Base-by-base conservation (phyloP, 2,888 invertebrate genomes). In the Oxycera nigricornis region DNA sequence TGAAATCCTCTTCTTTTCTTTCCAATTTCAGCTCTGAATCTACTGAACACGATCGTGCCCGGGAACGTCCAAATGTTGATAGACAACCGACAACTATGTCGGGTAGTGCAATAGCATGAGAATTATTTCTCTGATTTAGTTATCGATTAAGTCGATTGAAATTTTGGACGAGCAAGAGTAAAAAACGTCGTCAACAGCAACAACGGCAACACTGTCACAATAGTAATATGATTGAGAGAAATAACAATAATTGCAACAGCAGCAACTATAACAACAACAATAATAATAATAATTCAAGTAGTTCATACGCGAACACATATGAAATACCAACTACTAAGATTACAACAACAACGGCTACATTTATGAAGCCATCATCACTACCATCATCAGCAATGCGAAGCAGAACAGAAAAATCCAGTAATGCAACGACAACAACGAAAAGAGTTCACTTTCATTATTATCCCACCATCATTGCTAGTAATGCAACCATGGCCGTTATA, bases 121-220 rank as follows among this genome's bases (percentile, higher is more conserved):
- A 85, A 84, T 85, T 85, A 84, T 85, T 85, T 85, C 86, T 85
- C 85, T 85, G 85, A 85, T 85, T 85, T 85, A 84, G 85, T 86
- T 85, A 81, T 81, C 82, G 75, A 77, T 75, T 77, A 68, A 72
- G 62, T 72, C 75, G 72, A 73, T 75, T 72, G 39, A 70, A 73
- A 74, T 72, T 76, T 76, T 76, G 75, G 77, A 75, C 73, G 72
- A 77, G 41, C 50, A 74, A 74, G 24, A 17, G 28, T 31, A 26
- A 73, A 30, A 39, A 76, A 30, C n/a, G n/a, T n/a, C 17, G 41
- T 30, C 20, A 62, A 59, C 26, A 73, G 50, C 31, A 73, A 72
- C 55, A 65, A 28, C 11, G n/a, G n/a, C n/a, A n/a, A n/a, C n/a
- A n/a, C n/a, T n/a, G n/a, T n/a, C 30, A 62, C 50, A 74, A 62